Conservation (phyloP, 1,140 invertebrate species). For the Globodera rostochiensis region DNA sequence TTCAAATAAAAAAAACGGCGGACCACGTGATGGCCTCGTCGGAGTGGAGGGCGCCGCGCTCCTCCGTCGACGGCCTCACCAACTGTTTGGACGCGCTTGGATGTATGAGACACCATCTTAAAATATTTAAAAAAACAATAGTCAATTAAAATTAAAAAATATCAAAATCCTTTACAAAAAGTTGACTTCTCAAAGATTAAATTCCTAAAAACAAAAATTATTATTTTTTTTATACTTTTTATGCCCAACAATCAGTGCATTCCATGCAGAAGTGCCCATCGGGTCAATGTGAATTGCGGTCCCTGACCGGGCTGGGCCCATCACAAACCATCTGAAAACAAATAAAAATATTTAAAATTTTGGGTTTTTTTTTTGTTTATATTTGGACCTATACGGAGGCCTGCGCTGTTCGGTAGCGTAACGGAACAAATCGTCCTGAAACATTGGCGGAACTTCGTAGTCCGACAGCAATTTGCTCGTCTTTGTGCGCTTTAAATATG, state of each 20-base stretch:
- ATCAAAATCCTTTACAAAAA: no score
- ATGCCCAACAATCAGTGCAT: constrained; percentile 89
- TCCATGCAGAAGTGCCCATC: constrained; percentile 98
- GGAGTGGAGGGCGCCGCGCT: constrained; percentile 91
- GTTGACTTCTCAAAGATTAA: no score
- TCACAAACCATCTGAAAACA: constrained; percentile 77
- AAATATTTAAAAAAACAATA: constrained; percentile 23
- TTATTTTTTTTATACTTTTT: constrained; percentile 77
- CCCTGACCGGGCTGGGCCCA: constrained; percentile 92
- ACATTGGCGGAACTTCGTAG: constrained; percentile 89
- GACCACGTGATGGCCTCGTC: constrained; percentile 81
- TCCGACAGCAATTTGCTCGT: constrained; percentile 92
- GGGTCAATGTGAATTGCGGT: constrained; percentile 99
- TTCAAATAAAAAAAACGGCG: constrained; percentile 73
- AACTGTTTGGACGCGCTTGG: constrained; percentile 92
- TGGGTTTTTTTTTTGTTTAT: constrained; percentile 69
- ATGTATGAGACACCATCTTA: constrained; percentile 95
- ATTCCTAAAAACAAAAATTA: no score
- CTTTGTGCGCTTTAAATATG: constrained; percentile 76
- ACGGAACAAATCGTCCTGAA: constrained; percentile 94
- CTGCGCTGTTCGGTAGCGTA: constrained; percentile 88
- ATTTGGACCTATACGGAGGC: constrained; percentile 81
- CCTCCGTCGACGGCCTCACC: constrained; percentile 82
- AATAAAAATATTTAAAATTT: constrained; percentile 14
- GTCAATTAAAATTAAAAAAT: no score